Base-by-base conservation (phyloP, 35 echinoderm and acorn worm genomes). In the Ophiothrix spiculata region DNA sequence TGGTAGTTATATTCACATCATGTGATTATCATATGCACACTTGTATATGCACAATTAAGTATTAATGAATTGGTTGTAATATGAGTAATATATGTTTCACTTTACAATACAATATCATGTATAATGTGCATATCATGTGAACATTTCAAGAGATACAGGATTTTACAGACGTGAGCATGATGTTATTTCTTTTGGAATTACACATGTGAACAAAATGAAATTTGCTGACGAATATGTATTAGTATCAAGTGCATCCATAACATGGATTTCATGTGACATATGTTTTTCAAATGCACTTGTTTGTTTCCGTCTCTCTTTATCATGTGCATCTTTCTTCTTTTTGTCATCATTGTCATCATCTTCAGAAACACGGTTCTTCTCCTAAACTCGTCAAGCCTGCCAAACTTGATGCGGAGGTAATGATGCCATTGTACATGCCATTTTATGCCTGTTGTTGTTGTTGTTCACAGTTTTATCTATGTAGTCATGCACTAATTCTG, bases 341-440 rank as follows among this genome's bases (percentile, higher is more conserved):
- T 6, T 6, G 4, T 29, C 36, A 33, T 79, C 14, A 12, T 34
- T 33, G 21, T 25, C 36, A 79, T 38, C 35, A 17, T 79, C 39
- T 21, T 69, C 76, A 93, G 91, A 97, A 97, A 93, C 95, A 97
- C 56, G 95, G 95, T 64, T 92, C 95, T 25, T 93, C 95, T 37
- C 79, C 86, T 36, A 97, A 97, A 75, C 63, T 88, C 63, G 40
- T 87, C 38, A 97, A 91, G 56, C 95, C 95, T 37, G 88, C 86
- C 45, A 97, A 89, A 80, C 81, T 97, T 17, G 95, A 97, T 86
- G 84, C 95, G 37, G 88, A 97, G 91, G 95, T 97, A 85, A 36
- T 38, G 8, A 0, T n/a, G n/a, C n/a, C n/a, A n/a, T n/a, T n/a
- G n/a, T n/a, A n/a, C n/a, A n/a, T n/a, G n/a, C n/a, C n/a, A n/a